Evolutionary conservation across 1,140 invertebrate species (phyloP).

Genomic region (Pomacea maculata): DNA sequence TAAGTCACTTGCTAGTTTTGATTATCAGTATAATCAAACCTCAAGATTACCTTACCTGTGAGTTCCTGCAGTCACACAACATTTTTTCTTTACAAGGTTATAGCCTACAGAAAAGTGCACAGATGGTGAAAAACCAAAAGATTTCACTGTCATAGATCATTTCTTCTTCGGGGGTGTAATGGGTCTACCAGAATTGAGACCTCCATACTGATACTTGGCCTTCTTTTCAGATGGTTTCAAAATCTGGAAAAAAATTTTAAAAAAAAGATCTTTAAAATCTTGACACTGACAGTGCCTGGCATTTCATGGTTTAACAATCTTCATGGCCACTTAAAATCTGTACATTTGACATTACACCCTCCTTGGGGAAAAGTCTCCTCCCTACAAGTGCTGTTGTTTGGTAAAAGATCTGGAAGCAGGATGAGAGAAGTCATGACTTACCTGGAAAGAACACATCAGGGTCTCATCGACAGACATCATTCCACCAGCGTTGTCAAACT

Average conservation of each 20-base stretch:
- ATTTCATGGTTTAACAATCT: background rate
- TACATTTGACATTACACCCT: no score
- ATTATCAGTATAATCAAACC: background rate
- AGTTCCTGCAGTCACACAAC: background rate
- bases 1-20: background rate
- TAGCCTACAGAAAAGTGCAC: background rate
- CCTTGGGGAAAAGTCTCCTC: no score
- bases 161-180: conserved; percentile 71
- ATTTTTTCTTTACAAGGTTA: background rate
- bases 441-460: conserved; percentile 66
- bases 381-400: no score
- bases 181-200: conserved; percentile 71
- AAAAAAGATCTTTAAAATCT: background rate
- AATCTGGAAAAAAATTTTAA: conserved; percentile 76
- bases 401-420: no score
- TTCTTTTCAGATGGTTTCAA: conserved; percentile 98
- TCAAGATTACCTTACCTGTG: background rate
- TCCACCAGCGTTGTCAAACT: conserved; percentile 66
- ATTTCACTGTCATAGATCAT: conserved; percentile 20
- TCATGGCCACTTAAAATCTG: background rate
- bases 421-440: conserved; percentile 26
- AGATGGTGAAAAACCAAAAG: conserved; percentile 6
- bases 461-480: conserved; percentile 67
- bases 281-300: background rate
- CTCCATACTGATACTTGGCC: conserved; percentile 95